Percentiles rank a stretch among this genome's conserved stretches.
Conservation (phyloP, 2,113 vertebrate species). For the Ibidorhyncha struthersii region DNA sequence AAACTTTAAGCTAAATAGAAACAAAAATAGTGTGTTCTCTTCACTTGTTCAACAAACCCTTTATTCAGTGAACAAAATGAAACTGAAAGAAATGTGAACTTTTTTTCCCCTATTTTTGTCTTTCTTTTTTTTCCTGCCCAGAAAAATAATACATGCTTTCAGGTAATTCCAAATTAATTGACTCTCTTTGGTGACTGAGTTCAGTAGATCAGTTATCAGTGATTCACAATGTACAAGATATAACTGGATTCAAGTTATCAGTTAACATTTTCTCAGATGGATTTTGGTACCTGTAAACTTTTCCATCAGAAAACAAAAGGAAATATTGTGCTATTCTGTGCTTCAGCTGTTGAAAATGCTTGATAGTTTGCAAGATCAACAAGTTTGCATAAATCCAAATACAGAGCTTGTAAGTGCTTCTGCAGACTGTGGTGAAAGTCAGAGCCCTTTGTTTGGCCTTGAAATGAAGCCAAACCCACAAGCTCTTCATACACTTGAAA, state of each 20-base stretch:
- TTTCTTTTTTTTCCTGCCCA: background rate
- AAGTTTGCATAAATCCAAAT: slow-evolving; percentile 30
- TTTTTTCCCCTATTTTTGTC: rapidly evolving
- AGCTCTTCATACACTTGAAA: slow-evolving; percentile 28
- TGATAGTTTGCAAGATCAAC: background rate
- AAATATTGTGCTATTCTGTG: background rate
- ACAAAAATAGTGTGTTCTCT: rapidly evolving
- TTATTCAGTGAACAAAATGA: background rate
- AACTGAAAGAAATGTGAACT: background rate
- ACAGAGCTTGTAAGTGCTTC: background rate
- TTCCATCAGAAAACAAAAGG: background rate
- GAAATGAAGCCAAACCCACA: slow-evolving; percentile 35
- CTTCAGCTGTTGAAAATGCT: background rate
- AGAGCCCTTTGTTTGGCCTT: slow-evolving; percentile 57
- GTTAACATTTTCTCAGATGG: background rate
- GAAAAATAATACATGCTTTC: background rate
- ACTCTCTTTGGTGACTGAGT: background rate
- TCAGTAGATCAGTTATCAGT: background rate
- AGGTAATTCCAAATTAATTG: background rate
- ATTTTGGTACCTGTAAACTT: background rate
- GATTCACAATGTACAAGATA: background rate
- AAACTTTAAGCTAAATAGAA: background rate
- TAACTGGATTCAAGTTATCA: background rate
- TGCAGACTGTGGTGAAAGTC: background rate
- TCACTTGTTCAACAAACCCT: background rate